A percentile compares a stretch with the other conserved stretches of the same genome.
Evolutionary conservation across 2,113 vertebrate species (phyloP).

Genomic region (Scatophagus argus): DNA sequence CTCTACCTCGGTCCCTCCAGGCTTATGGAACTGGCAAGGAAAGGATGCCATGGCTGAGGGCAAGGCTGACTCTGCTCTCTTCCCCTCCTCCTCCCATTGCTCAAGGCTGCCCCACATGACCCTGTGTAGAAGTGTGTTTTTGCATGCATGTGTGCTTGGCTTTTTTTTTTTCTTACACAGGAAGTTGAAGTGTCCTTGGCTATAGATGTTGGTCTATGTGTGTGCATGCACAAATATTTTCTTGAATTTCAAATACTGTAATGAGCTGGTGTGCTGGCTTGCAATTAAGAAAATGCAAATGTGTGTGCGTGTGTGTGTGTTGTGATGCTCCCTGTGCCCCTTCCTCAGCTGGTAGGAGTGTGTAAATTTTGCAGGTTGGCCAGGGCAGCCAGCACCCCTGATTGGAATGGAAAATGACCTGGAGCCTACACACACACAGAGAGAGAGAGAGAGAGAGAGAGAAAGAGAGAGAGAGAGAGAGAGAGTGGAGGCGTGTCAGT

Average conservation of each 20-base stretch:
- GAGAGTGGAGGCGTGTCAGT: constrained; percentile 71
- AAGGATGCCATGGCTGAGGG: constrained; percentile 80
- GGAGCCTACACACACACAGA: constrained; percentile 56
- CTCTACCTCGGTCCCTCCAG: constrained; percentile 74
- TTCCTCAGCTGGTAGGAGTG: constrained; percentile 59
- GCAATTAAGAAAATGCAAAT: constrained; percentile 30
- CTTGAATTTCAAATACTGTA: constrained; percentile 38
- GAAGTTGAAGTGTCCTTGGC: constrained; percentile 61
- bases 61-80: constrained; percentile 76
- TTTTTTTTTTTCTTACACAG: constrained; percentile 48
- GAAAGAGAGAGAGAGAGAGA: too few relatives aligned
- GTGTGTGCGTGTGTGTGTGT: neutral
- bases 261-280: constrained; percentile 34
- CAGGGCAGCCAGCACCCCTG: constrained; percentile 67
- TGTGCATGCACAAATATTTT: constrained; percentile 46
- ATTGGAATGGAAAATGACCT: constrained; percentile 80
- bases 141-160: constrained; percentile 21
- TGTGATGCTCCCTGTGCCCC: constrained; percentile 19
- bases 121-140: constrained; percentile 28
- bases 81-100: constrained; percentile 58
- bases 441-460: too few relatives aligned
- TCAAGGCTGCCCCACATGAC: constrained; percentile 77
- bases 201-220: constrained; percentile 44
- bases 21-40: constrained; percentile 75
- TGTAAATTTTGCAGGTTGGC: constrained; percentile 70